A percentile compares a stretch with the other conserved stretches of the same genome.
phyloP scores from a whole-genome alignment of 2,797 vertebrate genomes.

The Eospalax fontanierii region DNA sequence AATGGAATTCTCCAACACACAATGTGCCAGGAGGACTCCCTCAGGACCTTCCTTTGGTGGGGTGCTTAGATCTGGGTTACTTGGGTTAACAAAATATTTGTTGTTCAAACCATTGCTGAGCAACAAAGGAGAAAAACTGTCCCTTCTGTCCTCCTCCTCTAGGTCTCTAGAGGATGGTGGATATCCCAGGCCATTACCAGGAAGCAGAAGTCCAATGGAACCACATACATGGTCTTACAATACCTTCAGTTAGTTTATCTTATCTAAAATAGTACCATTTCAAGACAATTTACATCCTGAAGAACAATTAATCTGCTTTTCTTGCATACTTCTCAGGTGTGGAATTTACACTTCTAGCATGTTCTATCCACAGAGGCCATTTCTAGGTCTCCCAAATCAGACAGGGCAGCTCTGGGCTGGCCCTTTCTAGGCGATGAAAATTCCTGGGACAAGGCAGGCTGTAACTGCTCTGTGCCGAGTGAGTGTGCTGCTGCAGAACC shows the following conservation, averaged over 20 bases:
- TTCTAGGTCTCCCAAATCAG: neutral
- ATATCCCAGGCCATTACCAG: neutral
- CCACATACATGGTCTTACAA: neutral
- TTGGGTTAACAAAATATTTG: neutral
- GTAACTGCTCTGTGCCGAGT: neutral
- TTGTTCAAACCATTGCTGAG: neutral
- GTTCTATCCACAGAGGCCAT: neutral
- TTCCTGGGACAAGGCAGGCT: neutral
- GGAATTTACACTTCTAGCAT: neutral
- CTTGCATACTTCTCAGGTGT: neutral
- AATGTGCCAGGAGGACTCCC: neutral
- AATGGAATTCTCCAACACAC: neutral
- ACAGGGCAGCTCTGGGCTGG: neutral
- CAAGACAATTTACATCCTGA: neutral
- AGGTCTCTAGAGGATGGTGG: neutral
- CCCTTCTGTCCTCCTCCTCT: no score
- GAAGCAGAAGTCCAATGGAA: neutral
- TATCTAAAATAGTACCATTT: neutral
- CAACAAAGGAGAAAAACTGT: neutral
- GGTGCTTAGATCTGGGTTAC: neutral
- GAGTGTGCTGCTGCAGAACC: neutral
- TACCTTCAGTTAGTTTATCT: neutral
- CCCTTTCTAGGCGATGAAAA: neutral
- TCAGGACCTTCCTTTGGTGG: neutral
- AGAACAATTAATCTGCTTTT: neutral